These are phyloP conservation scores for Tortricodes alternella DNA, from an alignment of 2,888 invertebrate species.

Conservation along the genomic window DNA sequence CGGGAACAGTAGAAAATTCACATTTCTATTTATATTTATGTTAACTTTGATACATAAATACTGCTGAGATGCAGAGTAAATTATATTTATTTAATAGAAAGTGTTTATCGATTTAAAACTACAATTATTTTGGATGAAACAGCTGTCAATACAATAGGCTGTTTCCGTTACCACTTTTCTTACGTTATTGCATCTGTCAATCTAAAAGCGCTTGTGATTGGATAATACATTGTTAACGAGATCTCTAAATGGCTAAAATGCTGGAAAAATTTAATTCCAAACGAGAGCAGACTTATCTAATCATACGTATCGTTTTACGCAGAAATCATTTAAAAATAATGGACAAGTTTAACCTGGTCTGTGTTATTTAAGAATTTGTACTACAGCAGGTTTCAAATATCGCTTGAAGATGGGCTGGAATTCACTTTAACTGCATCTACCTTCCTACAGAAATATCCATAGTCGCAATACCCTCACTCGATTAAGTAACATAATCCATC, in stretches of 20 bases:
- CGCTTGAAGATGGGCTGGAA: background rate
- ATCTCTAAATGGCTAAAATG: background rate
- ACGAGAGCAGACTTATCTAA: background rate
- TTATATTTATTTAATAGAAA: constrained; percentile 8
- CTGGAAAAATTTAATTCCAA: background rate
- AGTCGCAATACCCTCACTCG: background rate
- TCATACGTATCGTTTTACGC: background rate
- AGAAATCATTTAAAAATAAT: background rate
- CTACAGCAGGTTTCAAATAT: background rate
- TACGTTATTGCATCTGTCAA: background rate
- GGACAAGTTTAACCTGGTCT: background rate
- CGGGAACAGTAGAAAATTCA: background rate
- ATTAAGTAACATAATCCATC: background rate
- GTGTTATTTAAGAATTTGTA: background rate
- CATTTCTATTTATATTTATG: background rate
- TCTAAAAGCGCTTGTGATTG: background rate
- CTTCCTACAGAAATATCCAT: background rate
- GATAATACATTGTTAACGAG: background rate
- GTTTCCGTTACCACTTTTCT: constrained; percentile 1
- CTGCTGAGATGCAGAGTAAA: background rate
- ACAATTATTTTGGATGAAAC: constrained; percentile 10
- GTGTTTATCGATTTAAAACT: constrained; percentile 20
- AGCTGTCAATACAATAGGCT: constrained; percentile 7
- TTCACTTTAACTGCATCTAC: background rate
- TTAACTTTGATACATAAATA: background rate